Conservation (phyloP, 2,888 invertebrate species). For the Coremacera marginata region DNA sequence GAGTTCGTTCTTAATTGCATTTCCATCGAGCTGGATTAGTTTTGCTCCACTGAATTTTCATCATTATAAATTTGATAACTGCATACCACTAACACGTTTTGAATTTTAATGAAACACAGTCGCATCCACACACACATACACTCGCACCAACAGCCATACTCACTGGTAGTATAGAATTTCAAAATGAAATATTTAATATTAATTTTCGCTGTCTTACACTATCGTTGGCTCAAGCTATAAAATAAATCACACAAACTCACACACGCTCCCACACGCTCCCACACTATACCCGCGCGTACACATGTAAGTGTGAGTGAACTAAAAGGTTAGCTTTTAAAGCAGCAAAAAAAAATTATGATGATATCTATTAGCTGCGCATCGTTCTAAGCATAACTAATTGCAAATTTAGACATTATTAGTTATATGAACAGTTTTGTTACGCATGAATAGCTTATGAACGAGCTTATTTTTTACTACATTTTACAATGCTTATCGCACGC, state of each 20-base stretch:
- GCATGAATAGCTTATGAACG: background rate
- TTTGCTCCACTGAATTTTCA: slow-evolving; percentile 21
- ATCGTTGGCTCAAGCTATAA: background rate
- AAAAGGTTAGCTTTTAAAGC: background rate
- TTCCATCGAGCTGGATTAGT: slow-evolving; percentile 28
- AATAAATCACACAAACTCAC: too few species aligned
- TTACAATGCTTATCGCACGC: slow-evolving; percentile 10
- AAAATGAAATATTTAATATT: background rate
- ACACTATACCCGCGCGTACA: too few species aligned
- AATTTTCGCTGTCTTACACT: background rate
- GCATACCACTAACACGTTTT: slow-evolving; percentile 16
- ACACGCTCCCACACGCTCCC: too few species aligned
- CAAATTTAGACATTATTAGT: background rate
- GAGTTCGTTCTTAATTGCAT: slow-evolving; percentile 23
- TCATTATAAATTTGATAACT: slow-evolving; percentile 36
- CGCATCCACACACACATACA: background rate
- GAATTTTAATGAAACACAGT: slow-evolving; percentile 27
- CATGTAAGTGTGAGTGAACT: background rate
- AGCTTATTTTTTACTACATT: background rate
- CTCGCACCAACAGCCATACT: background rate
- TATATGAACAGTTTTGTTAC: background rate
- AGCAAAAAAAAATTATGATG: background rate
- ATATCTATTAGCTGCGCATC: background rate
- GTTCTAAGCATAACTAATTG: slow-evolving; percentile 16
- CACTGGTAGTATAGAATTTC: background rate